Conservation (phyloP, 2,888 invertebrate species). For the Epinotia brunnichana region DNA sequence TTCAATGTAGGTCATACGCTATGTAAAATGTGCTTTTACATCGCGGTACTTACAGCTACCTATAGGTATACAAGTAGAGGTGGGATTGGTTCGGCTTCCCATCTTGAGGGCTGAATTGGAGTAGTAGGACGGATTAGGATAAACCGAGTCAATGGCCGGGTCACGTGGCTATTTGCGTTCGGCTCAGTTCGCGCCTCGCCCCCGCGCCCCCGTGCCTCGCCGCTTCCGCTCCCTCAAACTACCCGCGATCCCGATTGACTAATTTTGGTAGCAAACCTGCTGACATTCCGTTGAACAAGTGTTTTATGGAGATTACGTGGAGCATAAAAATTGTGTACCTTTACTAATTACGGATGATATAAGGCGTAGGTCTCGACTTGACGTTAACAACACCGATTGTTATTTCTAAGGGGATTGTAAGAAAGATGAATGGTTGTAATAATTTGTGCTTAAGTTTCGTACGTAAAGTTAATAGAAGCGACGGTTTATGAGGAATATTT, state of each 20-base stretch:
- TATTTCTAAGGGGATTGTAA: conserved; percentile 20
- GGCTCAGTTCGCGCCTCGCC: conserved; percentile 60
- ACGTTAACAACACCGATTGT: conserved; percentile 18
- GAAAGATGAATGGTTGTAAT: conserved; percentile 27
- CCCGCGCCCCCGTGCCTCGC: conserved; percentile 52
- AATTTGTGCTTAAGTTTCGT: conserved; percentile 21
- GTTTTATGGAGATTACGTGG: conserved; percentile 46
- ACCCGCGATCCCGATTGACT: conserved; percentile 69
- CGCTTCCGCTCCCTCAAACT: conserved; percentile 70
- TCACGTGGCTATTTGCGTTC: conserved; percentile 81
- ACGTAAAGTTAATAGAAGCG: conserved; percentile 20
- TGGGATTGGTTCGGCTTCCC: conserved; percentile 55
- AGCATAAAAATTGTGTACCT: conserved; percentile 13
- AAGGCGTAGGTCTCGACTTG: not conserved
- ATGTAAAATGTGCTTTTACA: conserved; percentile 29
- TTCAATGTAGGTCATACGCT: conserved; percentile 66
- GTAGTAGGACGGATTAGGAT: conserved; percentile 83
- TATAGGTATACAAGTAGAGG: conserved; percentile 43
- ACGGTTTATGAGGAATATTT: conserved; percentile 48
- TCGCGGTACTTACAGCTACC: not conserved
- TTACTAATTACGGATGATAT: conserved; percentile 3
- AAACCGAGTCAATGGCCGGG: conserved; percentile 84
- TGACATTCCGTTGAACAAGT: conserved; percentile 57
- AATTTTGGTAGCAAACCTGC: conserved; percentile 75
- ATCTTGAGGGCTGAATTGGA: conserved; percentile 73